Conservation (phyloP, 2,888 invertebrate genomes). For the Papilio demoleus region DNA sequence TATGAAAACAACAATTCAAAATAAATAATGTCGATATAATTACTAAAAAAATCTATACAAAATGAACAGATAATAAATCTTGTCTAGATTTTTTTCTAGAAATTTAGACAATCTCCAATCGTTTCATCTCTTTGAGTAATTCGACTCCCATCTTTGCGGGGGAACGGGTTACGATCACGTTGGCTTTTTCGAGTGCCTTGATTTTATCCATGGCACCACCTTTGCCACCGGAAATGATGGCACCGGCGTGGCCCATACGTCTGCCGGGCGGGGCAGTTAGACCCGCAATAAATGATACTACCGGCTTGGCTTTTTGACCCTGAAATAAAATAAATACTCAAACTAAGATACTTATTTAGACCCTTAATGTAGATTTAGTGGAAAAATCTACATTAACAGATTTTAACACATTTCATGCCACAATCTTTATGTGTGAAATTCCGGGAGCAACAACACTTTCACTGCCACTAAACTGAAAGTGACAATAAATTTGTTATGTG, state of each 20-base stretch:
- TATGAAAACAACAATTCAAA: slow-evolving; percentile 57
- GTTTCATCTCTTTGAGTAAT: slow-evolving; percentile 94
- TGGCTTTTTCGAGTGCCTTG: slow-evolving; percentile 95
- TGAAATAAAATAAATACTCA: slow-evolving; percentile 62
- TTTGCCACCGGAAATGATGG: slow-evolving; percentile 99
- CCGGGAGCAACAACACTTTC: too few species aligned
- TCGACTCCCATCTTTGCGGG: slow-evolving; percentile 98
- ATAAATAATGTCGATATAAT: slow-evolving; percentile 75
- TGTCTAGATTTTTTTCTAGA: slow-evolving; percentile 48
- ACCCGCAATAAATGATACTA: slow-evolving; percentile 99
- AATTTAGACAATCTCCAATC: slow-evolving; percentile 85
- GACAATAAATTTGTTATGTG: too few species aligned
- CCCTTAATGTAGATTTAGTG: background rate
- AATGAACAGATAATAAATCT: slow-evolving; percentile 56
- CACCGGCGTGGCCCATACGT: slow-evolving; percentile 99
- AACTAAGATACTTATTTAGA: background rate
- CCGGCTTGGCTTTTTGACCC: slow-evolving; percentile 96
- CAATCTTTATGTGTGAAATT: too few species aligned
- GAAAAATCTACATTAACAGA: background rate
- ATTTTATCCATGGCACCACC: slow-evolving; percentile 99
- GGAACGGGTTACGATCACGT: slow-evolving; percentile 96
- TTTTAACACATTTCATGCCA: background rate
- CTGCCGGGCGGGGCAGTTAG: slow-evolving; percentile 98
- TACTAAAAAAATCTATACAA: slow-evolving; percentile 68
- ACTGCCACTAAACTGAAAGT: too few species aligned